phyloP scores from a whole-genome alignment of 1,140 invertebrate genomes.

The Delia radicum region DNA sequence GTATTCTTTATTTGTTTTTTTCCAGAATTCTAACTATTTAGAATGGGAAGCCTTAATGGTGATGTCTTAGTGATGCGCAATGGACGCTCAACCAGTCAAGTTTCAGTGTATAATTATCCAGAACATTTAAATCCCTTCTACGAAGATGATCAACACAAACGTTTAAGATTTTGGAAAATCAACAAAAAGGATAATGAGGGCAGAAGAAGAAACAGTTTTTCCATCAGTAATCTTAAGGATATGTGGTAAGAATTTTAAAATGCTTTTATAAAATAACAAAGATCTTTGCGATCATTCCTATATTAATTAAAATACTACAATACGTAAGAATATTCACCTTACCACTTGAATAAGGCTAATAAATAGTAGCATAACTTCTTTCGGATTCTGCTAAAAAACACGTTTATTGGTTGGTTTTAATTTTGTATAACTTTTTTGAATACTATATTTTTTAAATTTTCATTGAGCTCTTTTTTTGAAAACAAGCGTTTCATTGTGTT shows the following conservation, averaged over 20 bases:
- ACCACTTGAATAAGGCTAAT: too few species aligned
- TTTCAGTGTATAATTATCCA: conserved; percentile 67
- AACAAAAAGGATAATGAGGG: conserved; percentile 40
- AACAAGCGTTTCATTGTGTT: too few species aligned
- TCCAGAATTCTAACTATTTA: background rate
- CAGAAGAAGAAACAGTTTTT: conserved; percentile 61
- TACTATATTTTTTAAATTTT: too few species aligned
- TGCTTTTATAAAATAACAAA: too few species aligned
- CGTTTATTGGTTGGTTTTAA: too few species aligned
- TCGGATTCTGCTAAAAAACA: too few species aligned
- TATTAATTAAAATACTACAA: too few species aligned
- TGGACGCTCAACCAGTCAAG: conserved; percentile 45
- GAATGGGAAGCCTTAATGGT: conserved; percentile 33
- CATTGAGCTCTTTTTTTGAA: too few species aligned
- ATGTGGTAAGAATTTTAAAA: conserved; percentile 61
- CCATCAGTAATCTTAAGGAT: conserved; percentile 60
- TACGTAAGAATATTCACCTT: too few species aligned
- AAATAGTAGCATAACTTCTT: too few species aligned
- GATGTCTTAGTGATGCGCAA: conserved; percentile 32
- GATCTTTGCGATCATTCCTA: too few species aligned
- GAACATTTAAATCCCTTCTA: conserved; percentile 72
- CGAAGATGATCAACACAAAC: conserved; percentile 65
- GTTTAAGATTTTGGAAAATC: conserved; percentile 61
- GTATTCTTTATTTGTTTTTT: background rate
- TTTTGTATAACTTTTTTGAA: too few species aligned